Conservation (phyloP, 2,113 vertebrate species). For the Cervus canadensis region DNA sequence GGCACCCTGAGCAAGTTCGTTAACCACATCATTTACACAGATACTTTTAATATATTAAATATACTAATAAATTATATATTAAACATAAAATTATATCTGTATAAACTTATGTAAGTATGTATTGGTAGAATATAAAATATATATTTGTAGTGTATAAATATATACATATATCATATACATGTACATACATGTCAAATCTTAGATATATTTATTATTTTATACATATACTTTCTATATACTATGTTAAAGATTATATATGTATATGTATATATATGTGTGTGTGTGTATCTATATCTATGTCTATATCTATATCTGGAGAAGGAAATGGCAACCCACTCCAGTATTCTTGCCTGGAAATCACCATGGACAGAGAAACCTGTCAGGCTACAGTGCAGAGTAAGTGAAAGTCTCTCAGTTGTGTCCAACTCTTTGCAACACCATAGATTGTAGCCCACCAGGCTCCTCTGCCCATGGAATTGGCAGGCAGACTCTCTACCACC, state of each 20-base stretch:
- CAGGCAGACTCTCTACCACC: background rate
- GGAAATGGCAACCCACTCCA: background rate
- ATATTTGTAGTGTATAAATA: background rate
- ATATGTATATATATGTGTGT: background rate
- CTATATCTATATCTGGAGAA: background rate
- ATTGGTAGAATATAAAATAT: background rate
- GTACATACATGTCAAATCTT: background rate
- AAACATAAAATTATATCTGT: background rate
- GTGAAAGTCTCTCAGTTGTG: background rate
- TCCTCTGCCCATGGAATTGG: background rate
- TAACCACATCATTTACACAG: background rate
- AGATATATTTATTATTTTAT: background rate
- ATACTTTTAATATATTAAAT: background rate
- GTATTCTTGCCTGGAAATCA: background rate
- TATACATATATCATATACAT: background rate
- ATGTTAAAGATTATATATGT: background rate
- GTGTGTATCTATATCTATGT: background rate
- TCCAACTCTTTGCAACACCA: background rate
- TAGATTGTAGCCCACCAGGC: background rate
- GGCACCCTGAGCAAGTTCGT: background rate
- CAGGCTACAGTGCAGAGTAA: background rate
- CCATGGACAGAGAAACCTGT: background rate
- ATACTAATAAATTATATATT: background rate
- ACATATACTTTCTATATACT: background rate
- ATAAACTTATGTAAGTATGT: background rate